A percentile compares a stretch with the other conserved stretches of the same genome.
Conservation (phyloP, 2,888 invertebrate species). For the Noctua janthina region DNA sequence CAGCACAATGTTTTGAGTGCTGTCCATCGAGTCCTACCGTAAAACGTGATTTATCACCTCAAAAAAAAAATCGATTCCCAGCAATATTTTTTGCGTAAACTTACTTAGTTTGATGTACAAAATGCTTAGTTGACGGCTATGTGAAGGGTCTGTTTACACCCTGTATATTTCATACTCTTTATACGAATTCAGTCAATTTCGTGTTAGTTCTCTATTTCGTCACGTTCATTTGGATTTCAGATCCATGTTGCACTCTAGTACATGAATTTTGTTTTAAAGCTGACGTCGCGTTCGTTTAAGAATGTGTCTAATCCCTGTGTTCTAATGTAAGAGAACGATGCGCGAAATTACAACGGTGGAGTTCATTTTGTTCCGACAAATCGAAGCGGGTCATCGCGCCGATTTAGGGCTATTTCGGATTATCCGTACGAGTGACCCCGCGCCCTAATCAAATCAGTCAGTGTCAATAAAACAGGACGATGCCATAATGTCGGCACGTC, state of each 20-base stretch:
- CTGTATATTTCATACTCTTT: background rate
- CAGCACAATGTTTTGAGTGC: too few relatives aligned
- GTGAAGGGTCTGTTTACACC: too few relatives aligned
- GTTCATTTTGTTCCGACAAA: background rate
- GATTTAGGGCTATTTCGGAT: background rate
- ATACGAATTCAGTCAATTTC: background rate
- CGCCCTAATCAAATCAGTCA: background rate
- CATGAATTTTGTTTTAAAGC: background rate
- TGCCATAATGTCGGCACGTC: background rate
- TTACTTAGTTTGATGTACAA: too few relatives aligned
- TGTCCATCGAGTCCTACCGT: too few relatives aligned
- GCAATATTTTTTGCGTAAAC: too few relatives aligned
- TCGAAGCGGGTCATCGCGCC: background rate
- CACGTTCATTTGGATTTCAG: background rate
- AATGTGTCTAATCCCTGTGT: background rate
- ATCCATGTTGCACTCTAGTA: background rate
- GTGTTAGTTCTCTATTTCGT: background rate
- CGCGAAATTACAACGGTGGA: background rate
- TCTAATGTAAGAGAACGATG: background rate
- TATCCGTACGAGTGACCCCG: background rate
- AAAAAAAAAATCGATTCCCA: too few relatives aligned
- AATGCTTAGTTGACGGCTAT: too few relatives aligned
- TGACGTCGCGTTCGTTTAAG: constrained; percentile 5
- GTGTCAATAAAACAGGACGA: background rate
- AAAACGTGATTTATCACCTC: too few relatives aligned